Base-by-base conservation (phyloP, 2,888 invertebrate genomes). In the Camptogramma bilineatum region DNA sequence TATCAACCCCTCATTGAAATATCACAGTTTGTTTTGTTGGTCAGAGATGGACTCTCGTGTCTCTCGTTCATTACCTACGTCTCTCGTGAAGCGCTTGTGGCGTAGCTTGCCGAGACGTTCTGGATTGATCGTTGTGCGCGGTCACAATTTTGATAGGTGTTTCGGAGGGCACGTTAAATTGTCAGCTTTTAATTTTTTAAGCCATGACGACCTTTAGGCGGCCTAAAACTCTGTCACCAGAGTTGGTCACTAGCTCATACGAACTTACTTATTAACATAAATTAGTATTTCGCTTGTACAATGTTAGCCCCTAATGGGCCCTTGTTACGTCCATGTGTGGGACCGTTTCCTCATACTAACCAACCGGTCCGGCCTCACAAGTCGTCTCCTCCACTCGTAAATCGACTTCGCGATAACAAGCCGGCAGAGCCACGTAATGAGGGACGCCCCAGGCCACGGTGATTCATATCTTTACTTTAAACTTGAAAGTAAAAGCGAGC, bases 381-480 rank as follows among this genome's bases (percentile, higher is more conserved):
- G 66, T 62, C 54, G 65, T 54, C 62, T 54, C 50, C 52, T 46
- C 50, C 55, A 60, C 59, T 64, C 64, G 64, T 64, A 64, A 60
- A 60, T 65, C 56, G 57, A 47, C 61, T 65, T 70, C 64, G 68
- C 71, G 76, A 76, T 77, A 81, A 81, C 77, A 75, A 77, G 71
- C 59, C 68, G 60, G 66, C 59, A 64, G 58, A 63, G 58, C 44
- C 51, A 55, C 64, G 68, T 75, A 77, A 65, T 72, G 74, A 78
- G 77, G 76, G 76, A 74, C 76, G 77, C 78, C 81, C 77, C 70
- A 59, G 72, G 74, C 72, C 51, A 52, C 67, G 55, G 52, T 80
- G 82, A 83, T 80, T 82, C 81, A 83, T 77, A 73, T 63, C 58
- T 73, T 72, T 76, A 76, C 73, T 73, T 72, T 72, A 68, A 68